A percentile compares a stretch with the other conserved stretches of the same genome.
Conservation (phyloP, 2,797 vertebrate genomes). For the Helicolenus hilgendorfi region DNA sequence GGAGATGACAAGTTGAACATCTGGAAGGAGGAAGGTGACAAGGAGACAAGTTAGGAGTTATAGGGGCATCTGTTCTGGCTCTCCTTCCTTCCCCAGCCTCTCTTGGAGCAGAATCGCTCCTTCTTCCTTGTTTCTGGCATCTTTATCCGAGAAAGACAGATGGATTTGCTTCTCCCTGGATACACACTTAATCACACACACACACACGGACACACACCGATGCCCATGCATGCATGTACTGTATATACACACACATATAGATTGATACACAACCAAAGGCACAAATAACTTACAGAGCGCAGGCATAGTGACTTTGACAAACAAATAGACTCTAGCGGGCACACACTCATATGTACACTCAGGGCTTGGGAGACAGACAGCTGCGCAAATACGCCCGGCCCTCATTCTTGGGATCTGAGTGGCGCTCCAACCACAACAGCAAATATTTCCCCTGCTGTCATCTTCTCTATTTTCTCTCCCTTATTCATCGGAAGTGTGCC, state of each 20-base stretch:
- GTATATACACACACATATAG: conserved; percentile 50
- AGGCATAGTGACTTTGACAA: conserved; percentile 82
- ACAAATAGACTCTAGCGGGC: conserved; percentile 82
- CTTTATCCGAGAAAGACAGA: conserved; percentile 86
- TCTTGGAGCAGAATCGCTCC: conserved; percentile 78
- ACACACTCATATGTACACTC: conserved; percentile 70
- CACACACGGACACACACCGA: conserved; percentile 37
- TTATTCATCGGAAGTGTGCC: conserved; percentile 71
- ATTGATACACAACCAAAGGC: conserved; percentile 69
- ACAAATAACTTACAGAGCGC: conserved; percentile 75
- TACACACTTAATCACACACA: conserved; percentile 61
- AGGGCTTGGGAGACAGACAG: conserved; percentile 80
- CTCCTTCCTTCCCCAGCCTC: conserved; percentile 42
- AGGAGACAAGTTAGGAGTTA: conserved; percentile 75
- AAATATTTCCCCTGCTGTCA: conserved; percentile 88
- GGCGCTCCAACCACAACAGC: conserved; percentile 81
- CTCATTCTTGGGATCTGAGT: conserved; percentile 81
- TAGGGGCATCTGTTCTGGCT: conserved; percentile 79
- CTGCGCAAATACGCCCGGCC: conserved; percentile 84
- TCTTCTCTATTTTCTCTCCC: conserved; percentile 78
- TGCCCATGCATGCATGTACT: conserved; percentile 45
- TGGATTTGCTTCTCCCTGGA: conserved; percentile 85
- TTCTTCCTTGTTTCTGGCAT: conserved; percentile 84
- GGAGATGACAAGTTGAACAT: conserved; percentile 77
- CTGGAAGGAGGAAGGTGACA: conserved; percentile 74